phyloP scores from a whole-genome alignment of 2,113 vertebrate species.

The Eira barbara region DNA sequence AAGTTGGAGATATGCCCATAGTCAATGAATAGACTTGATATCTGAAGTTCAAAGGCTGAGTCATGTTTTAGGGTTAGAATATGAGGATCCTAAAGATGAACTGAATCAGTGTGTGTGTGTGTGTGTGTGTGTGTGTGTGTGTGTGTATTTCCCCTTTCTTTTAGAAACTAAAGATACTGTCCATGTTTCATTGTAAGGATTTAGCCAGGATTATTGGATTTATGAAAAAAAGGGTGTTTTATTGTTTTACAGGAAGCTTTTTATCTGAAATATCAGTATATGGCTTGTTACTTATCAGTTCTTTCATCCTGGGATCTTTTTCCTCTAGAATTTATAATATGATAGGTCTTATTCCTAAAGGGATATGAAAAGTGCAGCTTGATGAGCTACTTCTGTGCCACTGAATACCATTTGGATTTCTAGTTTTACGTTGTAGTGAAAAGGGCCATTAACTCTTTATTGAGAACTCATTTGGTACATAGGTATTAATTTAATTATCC shows the following conservation, averaged over 20 bases:
- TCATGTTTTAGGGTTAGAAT: not conserved
- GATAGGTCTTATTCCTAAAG: slow-evolving; percentile 33
- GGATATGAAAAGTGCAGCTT: not conserved
- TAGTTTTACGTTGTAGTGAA: not conserved
- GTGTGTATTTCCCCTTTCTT: not conserved
- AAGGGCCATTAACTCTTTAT: slow-evolving; percentile 11
- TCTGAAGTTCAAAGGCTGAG: not conserved
- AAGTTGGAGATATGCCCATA: not conserved
- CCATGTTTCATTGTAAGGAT: not conserved
- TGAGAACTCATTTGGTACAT: not conserved
- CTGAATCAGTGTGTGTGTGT: not conserved
- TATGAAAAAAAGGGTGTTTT: not conserved
- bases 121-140: not conserved
- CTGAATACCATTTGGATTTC: not conserved
- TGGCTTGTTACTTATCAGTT: slow-evolving; percentile 40
- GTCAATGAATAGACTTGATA: not conserved
- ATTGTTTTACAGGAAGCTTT: slow-evolving; percentile 33
- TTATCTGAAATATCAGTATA: slow-evolving; percentile 35
- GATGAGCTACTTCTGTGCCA: not conserved
- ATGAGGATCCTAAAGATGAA: not conserved
- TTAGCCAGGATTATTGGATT: slow-evolving; percentile 37
- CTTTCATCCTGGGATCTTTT: not conserved
- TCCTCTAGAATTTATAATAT: not conserved
- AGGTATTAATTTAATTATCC: slow-evolving; percentile 45
- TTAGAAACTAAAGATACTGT: not conserved